A percentile compares a stretch with the other conserved stretches of the same genome.
phyloP scores from a whole-genome alignment of 2,113 vertebrate genomes.

The Castor canadensis region DNA sequence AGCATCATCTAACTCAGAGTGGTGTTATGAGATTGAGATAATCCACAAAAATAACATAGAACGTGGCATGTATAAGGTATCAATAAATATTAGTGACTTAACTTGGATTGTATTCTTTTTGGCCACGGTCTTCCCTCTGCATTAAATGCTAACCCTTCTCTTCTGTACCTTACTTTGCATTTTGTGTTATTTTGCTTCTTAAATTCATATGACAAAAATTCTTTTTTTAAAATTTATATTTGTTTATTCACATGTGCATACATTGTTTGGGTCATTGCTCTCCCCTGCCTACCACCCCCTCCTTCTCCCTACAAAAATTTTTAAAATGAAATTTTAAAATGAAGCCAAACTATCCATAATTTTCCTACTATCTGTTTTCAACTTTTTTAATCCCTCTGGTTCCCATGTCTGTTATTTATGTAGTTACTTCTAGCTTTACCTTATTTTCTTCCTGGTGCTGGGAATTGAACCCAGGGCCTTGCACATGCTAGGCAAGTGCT shows the following conservation, averaged over 20 bases:
- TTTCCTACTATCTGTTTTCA: background rate
- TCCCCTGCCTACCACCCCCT: too few species aligned
- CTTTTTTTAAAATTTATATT: too few species aligned
- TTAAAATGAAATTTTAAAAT: background rate
- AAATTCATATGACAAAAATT: constrained; percentile 1
- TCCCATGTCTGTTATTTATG: background rate
- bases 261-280: too few species aligned
- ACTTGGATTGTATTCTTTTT: constrained; percentile 12
- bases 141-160: background rate
- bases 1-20: background rate
- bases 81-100: background rate
- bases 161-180: background rate
- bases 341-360: background rate
- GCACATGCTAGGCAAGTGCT: background rate
- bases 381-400: background rate
- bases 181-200: constrained; percentile 3
- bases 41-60: background rate
- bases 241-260: too few species aligned
- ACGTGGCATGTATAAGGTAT: background rate
- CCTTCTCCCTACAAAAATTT: too few species aligned
- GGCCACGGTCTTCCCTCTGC: background rate
- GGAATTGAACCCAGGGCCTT: background rate
- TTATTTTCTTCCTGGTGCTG: background rate
- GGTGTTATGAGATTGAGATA: background rate
- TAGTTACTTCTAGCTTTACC: background rate